Evolutionary conservation across 1,140 invertebrate genomes (phyloP), one percentile per base, ranked within the genome.

Genomic region (Temnothorax longispinosus): DNA sequence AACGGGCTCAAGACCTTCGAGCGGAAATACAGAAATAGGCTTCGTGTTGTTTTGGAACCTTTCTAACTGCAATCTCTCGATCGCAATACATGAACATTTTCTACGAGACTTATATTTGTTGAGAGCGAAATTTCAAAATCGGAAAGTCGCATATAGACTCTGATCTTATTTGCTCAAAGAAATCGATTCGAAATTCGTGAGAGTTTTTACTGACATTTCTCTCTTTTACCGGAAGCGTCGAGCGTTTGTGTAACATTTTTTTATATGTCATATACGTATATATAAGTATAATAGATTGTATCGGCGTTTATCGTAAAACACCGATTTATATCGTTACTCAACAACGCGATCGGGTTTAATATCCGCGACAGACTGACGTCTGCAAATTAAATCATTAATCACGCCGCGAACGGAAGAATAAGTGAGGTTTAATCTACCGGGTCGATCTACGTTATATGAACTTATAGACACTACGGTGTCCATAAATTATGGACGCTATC

Each of bases 1-100:
- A 85, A 88, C 69, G 69, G 8, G 76, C n/a, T 27, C 69, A 85
- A 88, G 89, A 87, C 50, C 81, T 58, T 64, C 27, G 52, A 71
- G 0, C 32, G 27, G 35, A 71, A 72, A 54, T 52, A 44, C 67
- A 32, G 35, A 38, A 38, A 38, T 38, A 65, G 35, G 1, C 18
- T 38, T 65, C 35, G 13, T 6, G 27, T 21, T 3, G 11, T 2
- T 52, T 41, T 13, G 8, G 18, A 41, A 21, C 38, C 38, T 74
- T 81, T 82, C 67, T 82, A 60, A 82, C n/a, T n/a, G n/a, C 38
- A 21, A 32, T 35, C 50, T 58, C n/a, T 58, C 78, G 13, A 44
- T 47, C 38, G 21, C 8, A 10, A 71, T 71, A 54, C 21, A n/a
- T 15, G 27, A 81, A 2, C 13, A 44, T 82, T 58, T 67, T 52